These are phyloP conservation scores for Grammomys dolichurus DNA, from an alignment of 2,113 vertebrate species.

Conservation along the genomic window DNA sequence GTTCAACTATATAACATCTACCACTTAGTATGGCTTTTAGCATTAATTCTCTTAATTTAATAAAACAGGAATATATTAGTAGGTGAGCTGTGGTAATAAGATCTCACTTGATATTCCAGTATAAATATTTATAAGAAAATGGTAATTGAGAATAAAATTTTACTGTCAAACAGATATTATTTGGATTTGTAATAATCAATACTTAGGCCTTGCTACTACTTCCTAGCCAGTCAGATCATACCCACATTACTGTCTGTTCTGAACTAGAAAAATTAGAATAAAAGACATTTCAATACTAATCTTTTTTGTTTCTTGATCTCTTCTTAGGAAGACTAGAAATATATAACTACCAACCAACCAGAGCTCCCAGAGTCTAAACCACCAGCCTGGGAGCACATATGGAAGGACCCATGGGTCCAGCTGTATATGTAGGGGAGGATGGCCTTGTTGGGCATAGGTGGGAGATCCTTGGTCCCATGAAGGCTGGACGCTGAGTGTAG, in stretches of 20 bases:
- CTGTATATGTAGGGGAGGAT: too few relatives aligned
- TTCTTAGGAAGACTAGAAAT: background rate
- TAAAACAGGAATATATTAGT: too few relatives aligned
- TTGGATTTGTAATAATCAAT: background rate
- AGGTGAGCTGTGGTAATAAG: background rate
- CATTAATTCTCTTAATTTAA: conserved; percentile 30
- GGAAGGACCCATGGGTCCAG: too few relatives aligned
- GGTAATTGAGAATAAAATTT: conserved; percentile 28
- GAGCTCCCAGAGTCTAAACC: too few relatives aligned
- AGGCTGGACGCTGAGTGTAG: too few relatives aligned
- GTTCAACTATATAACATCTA: conserved; percentile 36
- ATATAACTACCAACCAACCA: background rate
- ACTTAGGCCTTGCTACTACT: background rate
- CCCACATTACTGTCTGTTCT: background rate
- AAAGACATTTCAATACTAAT: conserved; percentile 17
- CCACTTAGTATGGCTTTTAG: background rate
- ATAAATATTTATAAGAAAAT: conserved; percentile 4
- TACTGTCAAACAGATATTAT: conserved; percentile 33
- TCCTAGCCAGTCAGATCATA: background rate
- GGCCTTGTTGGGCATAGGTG: too few relatives aligned
- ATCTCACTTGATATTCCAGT: background rate
- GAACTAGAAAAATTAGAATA: background rate
- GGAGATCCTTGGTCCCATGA: too few relatives aligned
- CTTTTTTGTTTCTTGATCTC: background rate
- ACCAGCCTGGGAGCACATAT: too few relatives aligned